Evolutionary conservation across 2,113 vertebrate genomes (phyloP), one percentile per base, ranked within the genome.

Genomic region (Rhabdornis inornatus): DNA sequence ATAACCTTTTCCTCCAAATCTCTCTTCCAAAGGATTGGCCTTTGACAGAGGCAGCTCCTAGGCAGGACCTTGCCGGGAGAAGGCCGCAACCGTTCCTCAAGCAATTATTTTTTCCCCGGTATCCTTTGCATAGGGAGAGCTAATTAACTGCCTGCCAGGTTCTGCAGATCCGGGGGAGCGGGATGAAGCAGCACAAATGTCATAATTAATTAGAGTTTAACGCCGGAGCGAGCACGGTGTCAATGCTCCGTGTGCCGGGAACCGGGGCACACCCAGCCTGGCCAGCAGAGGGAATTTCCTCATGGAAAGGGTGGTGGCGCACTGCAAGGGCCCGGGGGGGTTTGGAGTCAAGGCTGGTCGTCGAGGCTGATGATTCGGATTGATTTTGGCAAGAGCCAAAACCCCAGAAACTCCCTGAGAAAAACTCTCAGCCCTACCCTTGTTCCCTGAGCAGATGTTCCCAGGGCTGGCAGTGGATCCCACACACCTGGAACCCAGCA

Each of bases 181-280:
- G 89, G 68, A 64, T 40, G 90, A 57, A 81, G 95, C 14, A n/a
- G 82, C 47, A 83, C 94, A 95, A 97, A 95, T 95, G 96, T 90
- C 94, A 95, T 90, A 60, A 93, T 94, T 96, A 96, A 96, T 96
- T 96, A 96, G 72, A 37, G 85, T 87, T 89, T 89, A 89, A 79
- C 12, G 64, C 69, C 76, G 15, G 91, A 61, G 66, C 4, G 79
- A 68, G 21, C 64, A 30, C 3, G 7, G 49, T 27, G 49, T 16
- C 9, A 40, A 40, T 75, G 65, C 86, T 53, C 92, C 15, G 1
- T 8, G 35, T 19, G 66, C 22, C 59, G 24, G 42, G 50, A 9
- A 15, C n/a, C 8, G 59, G 19, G 52, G 52, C 8, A 52, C 4
- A 10, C 6, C n/a, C 45, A n/a, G 77, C 15, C 20, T 3, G 60